Conservation (phyloP, 2,113 vertebrate genomes). For the Eurypyga helias region DNA sequence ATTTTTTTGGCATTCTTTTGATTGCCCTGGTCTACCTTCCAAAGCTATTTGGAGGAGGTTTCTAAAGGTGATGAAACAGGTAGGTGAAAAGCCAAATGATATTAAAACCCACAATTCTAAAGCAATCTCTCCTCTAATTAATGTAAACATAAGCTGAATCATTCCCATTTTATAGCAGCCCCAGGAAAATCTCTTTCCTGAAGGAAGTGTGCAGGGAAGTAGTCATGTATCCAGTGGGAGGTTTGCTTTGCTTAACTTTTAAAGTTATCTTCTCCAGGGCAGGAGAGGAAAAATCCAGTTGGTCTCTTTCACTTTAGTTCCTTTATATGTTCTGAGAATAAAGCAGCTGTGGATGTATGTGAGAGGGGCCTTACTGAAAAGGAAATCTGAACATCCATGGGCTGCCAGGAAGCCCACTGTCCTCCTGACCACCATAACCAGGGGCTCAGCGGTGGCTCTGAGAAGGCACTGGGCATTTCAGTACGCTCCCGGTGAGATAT, state of each 20-base stretch:
- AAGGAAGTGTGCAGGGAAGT: not conserved
- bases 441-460: not conserved
- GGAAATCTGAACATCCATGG: not conserved
- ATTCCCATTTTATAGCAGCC: not conserved
- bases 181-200: not conserved
- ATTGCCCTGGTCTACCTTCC: not conserved
- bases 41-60: not conserved
- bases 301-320: not conserved
- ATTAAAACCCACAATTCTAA: not conserved
- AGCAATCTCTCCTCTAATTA: not conserved
- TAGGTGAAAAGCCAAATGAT: not conserved
- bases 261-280: not conserved
- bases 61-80: not conserved
- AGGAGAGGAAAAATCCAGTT: not conserved
- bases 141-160: not conserved
- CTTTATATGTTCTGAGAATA: not conserved
- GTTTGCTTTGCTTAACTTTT: not conserved
- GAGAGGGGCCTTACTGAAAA: not conserved
- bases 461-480: not conserved
- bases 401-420: not conserved
- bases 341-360: not conserved
- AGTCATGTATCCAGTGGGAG: not conserved
- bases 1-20: not conserved
- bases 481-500: not conserved
- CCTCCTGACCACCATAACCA: not conserved